These are phyloP conservation scores for Thelaira solivaga DNA, from an alignment of 2,888 invertebrate genomes.

Conservation along the genomic window DNA sequence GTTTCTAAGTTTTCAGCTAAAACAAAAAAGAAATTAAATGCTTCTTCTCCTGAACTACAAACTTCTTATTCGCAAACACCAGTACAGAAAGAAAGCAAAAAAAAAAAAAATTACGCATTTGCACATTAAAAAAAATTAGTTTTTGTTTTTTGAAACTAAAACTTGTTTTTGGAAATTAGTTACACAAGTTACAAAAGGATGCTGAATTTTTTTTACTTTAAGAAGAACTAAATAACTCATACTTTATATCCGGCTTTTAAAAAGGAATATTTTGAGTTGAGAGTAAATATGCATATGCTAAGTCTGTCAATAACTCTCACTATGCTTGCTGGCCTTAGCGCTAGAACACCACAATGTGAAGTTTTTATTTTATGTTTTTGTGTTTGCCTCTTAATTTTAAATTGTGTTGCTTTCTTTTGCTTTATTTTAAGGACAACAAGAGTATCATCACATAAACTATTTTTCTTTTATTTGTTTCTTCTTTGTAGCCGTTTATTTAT, in stretches of 20 bases:
- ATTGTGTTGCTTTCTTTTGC: slow-evolving; percentile 1
- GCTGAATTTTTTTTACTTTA: background rate
- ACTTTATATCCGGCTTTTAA: slow-evolving; percentile 30
- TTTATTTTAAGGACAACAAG: slow-evolving; percentile 8
- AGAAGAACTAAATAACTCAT: slow-evolving; percentile 23
- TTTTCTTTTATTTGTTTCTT: slow-evolving; percentile 7
- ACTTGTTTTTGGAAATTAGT: too few relatives aligned
- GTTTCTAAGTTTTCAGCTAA: too few relatives aligned
- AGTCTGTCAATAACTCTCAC: background rate
- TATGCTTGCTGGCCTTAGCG: too few relatives aligned
- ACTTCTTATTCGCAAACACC: too few relatives aligned
- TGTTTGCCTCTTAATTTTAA: slow-evolving; percentile 15
- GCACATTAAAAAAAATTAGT: too few relatives aligned
- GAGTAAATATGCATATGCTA: too few relatives aligned
- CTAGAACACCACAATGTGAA: slow-evolving; percentile 1
- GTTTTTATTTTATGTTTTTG: background rate
- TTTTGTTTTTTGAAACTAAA: too few relatives aligned
- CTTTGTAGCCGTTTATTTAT: slow-evolving; percentile 18
- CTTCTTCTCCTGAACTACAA: too few relatives aligned
- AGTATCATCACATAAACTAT: slow-evolving; percentile 42
- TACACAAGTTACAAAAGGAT: background rate
- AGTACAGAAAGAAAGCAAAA: too few relatives aligned
- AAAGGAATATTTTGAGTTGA: too few relatives aligned
- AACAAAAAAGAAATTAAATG: too few relatives aligned
- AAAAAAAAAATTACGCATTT: too few relatives aligned